Evolutionary conservation across 2,113 vertebrate genomes (phyloP).

Genomic region (Cavia porcellus): DNA sequence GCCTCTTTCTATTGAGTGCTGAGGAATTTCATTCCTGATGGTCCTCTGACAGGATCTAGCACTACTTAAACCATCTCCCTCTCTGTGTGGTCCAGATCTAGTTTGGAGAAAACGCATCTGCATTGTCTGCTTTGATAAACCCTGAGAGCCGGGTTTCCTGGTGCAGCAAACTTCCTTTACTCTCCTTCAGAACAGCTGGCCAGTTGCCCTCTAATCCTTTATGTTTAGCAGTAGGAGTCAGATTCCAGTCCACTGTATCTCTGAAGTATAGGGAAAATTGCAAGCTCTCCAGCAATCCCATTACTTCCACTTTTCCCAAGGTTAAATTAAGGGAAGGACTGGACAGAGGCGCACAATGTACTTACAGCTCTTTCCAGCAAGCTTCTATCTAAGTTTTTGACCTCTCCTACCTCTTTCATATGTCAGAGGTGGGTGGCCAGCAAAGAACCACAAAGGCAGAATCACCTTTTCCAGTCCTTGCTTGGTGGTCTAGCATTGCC

Average conservation of each 20-base stretch:
- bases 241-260: conserved; percentile 10
- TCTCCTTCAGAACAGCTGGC: conserved; percentile 33
- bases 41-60: neutral
- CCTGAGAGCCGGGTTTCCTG: neutral
- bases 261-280: conserved; percentile 26
- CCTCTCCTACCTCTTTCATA: conserved; percentile 35
- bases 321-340: conserved; percentile 50
- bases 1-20: neutral
- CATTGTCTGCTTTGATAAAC: conserved; percentile 13
- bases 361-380: conserved; percentile 54
- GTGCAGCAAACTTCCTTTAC: neutral
- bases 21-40: neutral
- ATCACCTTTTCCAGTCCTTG: conserved; percentile 31
- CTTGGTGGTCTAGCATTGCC: conserved; percentile 25
- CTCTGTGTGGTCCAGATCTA: conserved; percentile 11
- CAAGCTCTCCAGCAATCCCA: conserved; percentile 20
- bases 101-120: conserved; percentile 18
- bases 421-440: conserved; percentile 70
- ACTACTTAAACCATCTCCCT: neutral
- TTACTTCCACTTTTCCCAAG: conserved; percentile 42
- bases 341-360: neutral
- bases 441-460: conserved; percentile 45
- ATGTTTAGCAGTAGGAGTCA: conserved; percentile 48
- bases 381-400: neutral
- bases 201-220: neutral